These are phyloP conservation scores for Antrozous pallidus DNA, from an alignment of 2,797 vertebrate genomes.

Conservation along the genomic window DNA sequence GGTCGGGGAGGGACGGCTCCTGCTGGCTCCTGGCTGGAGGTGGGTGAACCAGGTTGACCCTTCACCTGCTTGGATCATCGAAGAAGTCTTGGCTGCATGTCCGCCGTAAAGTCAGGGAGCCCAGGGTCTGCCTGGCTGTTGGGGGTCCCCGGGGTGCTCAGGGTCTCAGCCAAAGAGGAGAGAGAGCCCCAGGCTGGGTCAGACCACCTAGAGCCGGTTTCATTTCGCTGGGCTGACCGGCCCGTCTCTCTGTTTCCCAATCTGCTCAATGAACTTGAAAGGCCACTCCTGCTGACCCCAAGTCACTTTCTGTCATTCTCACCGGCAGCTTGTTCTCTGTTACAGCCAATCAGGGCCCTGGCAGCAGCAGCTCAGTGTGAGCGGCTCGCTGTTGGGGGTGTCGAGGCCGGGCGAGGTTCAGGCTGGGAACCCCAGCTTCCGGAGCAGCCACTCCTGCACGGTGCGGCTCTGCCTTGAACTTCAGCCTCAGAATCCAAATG, in stretches of 20 bases:
- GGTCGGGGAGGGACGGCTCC: background rate
- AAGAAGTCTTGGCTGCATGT: background rate
- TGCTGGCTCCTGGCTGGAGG: background rate
- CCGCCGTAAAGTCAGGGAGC: background rate
- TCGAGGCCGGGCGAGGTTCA: rapidly evolving
- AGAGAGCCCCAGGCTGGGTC: background rate
- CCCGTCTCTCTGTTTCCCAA: no score
- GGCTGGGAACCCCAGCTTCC: background rate
- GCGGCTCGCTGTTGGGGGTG: rapidly evolving
- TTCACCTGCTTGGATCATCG: background rate
- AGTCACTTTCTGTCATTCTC: background rate
- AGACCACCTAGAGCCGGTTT: background rate
- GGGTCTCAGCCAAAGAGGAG: background rate
- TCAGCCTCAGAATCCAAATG: no score
- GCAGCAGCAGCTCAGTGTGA: rapidly evolving
- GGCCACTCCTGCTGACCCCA: conserved; percentile 4
- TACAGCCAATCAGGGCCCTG: conserved; percentile 44
- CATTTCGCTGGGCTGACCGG: background rate
- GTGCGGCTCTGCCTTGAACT: background rate
- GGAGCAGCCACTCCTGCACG: background rate
- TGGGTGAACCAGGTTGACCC: background rate
- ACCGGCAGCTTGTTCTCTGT: background rate
- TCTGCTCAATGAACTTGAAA: conserved; percentile 43
- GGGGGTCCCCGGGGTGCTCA: background rate
- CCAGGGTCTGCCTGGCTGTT: background rate